Conservation (phyloP, 92 coral and sea anemone species). For the Heteractis magnifica region DNA sequence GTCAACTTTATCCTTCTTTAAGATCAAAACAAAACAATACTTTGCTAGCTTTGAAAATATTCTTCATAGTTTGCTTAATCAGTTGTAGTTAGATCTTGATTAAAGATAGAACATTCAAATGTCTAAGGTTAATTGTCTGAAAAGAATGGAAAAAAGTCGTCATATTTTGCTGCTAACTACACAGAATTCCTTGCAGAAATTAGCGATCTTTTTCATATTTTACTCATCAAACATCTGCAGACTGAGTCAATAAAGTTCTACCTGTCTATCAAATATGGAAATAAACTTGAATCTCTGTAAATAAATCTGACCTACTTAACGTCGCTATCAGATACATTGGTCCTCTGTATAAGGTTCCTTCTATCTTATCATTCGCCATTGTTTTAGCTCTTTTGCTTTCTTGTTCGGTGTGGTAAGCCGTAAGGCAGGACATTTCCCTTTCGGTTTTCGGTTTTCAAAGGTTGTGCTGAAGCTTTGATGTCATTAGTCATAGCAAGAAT, state of each 20-base stretch:
- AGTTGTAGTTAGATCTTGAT: neutral
- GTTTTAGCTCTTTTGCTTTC: neutral
- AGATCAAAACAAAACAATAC: neutral
- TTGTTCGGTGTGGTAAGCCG: neutral
- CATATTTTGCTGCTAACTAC: neutral
- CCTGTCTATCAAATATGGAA: slow-evolving; percentile 17
- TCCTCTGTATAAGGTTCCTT: neutral
- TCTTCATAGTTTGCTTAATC: neutral
- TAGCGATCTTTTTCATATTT: neutral
- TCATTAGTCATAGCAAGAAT: neutral
- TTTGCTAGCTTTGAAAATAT: neutral
- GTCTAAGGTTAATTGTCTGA: neutral
- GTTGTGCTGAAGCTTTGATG: neutral
- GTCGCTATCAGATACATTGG: neutral
- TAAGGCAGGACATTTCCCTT: neutral
- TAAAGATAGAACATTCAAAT: neutral
- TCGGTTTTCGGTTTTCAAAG: neutral
- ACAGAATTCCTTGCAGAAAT: neutral
- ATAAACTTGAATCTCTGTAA: neutral
- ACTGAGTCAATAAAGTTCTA: slow-evolving; percentile 9
- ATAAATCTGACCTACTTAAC: neutral
- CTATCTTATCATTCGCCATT: neutral
- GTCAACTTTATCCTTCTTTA: neutral
- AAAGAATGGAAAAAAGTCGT: neutral
- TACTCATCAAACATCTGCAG: neutral